Conservation (phyloP, 2,888 invertebrate genomes). For the Odontocerum albicorne region DNA sequence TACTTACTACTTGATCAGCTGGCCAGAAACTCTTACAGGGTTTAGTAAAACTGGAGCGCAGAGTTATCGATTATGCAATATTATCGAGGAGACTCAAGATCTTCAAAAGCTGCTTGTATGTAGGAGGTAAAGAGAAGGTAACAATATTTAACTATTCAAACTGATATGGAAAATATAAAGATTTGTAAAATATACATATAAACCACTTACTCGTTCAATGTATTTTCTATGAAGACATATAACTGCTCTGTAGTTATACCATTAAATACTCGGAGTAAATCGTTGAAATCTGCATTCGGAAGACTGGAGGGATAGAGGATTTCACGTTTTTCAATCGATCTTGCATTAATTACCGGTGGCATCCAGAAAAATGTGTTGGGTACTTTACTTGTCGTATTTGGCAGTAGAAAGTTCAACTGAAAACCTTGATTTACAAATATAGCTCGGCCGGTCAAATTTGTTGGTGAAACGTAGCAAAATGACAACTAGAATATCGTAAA, state of each 20-base stretch:
- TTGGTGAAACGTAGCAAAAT: conserved; percentile 47
- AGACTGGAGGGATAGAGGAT: background rate
- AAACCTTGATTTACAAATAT: conserved; percentile 51
- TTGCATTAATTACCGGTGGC: conserved; percentile 31
- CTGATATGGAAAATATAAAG: background rate
- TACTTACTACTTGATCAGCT: no score
- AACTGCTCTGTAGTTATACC: conserved; percentile 28
- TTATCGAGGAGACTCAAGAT: background rate
- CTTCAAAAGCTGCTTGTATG: background rate
- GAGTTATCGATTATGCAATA: no score
- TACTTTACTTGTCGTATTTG: conserved; percentile 52
- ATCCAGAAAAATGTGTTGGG: conserved; percentile 46
- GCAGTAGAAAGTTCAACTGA: conserved; percentile 54
- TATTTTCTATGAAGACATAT: conserved; percentile 24
- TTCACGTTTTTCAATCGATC: conserved; percentile 30
- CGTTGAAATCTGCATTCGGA: no score
- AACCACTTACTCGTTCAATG: conserved; percentile 19
- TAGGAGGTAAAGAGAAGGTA: background rate
- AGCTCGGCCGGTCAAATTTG: conserved; percentile 41
- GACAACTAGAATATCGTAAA: conserved; percentile 25
- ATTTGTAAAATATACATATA: background rate
- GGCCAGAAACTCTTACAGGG: no score
- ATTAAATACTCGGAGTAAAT: conserved; percentile 4
- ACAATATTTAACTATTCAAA: background rate
- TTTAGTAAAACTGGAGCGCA: no score